Evolutionary conservation across 2,113 vertebrate genomes (phyloP).

Genomic region (Cyanocitta stelleri): DNA sequence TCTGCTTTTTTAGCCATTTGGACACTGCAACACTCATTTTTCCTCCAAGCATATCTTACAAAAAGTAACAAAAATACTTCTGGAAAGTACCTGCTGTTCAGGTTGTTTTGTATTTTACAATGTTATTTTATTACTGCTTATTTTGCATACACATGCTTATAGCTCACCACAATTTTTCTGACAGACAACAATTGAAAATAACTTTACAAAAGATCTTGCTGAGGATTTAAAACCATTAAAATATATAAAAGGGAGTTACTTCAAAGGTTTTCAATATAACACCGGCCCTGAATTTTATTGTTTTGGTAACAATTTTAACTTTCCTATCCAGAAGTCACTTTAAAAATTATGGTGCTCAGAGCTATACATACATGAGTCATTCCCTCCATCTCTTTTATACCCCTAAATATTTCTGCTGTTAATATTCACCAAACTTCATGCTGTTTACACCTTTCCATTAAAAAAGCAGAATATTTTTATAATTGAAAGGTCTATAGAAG

Average conservation of each 20-base stretch:
- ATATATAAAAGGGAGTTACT: neutral
- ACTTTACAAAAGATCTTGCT: neutral
- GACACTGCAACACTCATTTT: neutral
- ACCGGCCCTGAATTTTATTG: neutral
- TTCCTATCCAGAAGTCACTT: neutral
- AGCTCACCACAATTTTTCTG: neutral
- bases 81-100: neutral
- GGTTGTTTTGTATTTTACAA: neutral
- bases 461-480: neutral
- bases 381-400: neutral
- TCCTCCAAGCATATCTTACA: neutral
- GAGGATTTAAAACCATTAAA: neutral
- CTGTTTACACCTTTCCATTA: neutral
- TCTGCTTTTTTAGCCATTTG: slow-evolving; percentile 17
- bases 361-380: neutral
- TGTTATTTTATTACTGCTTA: neutral
- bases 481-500: neutral
- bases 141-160: neutral
- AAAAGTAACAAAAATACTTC: neutral
- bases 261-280: neutral
- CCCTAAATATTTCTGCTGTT: neutral
- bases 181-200: neutral
- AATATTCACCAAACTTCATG: neutral
- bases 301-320: neutral
- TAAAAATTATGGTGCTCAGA: neutral